Evolutionary conservation across 2,113 vertebrate species (phyloP), one percentile per base, ranked within the genome.

Genomic region (Coptodon bakossiorum): DNA sequence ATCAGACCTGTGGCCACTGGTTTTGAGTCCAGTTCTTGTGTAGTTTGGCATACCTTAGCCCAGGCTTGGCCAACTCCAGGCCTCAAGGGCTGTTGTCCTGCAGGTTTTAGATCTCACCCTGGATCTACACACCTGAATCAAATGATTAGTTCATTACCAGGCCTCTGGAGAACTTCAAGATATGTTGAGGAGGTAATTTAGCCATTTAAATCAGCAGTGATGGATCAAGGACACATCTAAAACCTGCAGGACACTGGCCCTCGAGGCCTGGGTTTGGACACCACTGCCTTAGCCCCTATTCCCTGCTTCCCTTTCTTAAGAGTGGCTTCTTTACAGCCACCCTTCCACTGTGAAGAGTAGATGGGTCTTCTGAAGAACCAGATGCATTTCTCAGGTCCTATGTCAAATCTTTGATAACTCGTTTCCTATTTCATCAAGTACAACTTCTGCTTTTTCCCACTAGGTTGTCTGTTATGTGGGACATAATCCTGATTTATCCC

Each of bases 21-120:
- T n/a, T n/a, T n/a, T n/a, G n/a, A n/a, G n/a, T n/a, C n/a, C n/a
- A 27, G 66, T 45, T 73, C 66, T 27, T 73, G 22, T 71, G 66
- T 43, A 71, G 38, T 27, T 73, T 43, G 22, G 22, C 13, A 45
- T 43, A 24, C 38, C 38, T 45, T 43, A 73, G 66, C 66, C 66
- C 13, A 63, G 56, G 24, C 56, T 57, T 57, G 56, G 29, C 59
- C 59, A 34, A 63, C 29, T 63, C 59, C 59, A 63, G 16, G 11
- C 59, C 59, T 63, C 1, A 0, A 63, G 59, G 29, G 29, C 59
- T 0, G 1, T 5, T 63, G 3, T 63, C 1, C 59, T 63, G 29
- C 29, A 61, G 59, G 59, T 61, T 63, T 63, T 63, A 63, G 29
- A 34, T 34, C 59, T 63, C 16, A 63, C 59, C 16, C 59, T 34